These are phyloP conservation scores for Drosophila fungiperda DNA, from an alignment of 2,888 invertebrate genomes.

Conservation along the genomic window DNA sequence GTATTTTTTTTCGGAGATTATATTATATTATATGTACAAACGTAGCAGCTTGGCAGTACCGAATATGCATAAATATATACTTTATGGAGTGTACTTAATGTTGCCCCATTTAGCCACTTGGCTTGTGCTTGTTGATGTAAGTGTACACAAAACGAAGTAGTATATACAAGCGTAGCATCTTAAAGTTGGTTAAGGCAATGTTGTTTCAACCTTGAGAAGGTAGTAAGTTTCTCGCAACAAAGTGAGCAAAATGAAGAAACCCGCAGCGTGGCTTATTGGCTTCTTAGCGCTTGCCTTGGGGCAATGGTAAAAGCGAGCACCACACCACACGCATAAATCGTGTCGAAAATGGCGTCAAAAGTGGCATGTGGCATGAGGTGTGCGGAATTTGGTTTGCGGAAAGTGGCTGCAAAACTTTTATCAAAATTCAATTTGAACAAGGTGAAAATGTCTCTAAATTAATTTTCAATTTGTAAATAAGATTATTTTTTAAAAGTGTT, in stretches of 20 bases:
- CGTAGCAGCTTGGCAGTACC: background rate
- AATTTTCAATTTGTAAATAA: slow-evolving; percentile 50
- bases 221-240: slow-evolving; percentile 29
- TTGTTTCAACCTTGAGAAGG: slow-evolving; percentile 6
- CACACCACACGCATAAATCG: slow-evolving; percentile 45
- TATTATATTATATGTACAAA: background rate
- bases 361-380: slow-evolving; percentile 29
- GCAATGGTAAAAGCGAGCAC: slow-evolving; percentile 23
- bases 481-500: slow-evolving; percentile 21
- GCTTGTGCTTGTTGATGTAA: background rate
- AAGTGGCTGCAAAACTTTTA: slow-evolving; percentile 55
- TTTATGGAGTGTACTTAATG: background rate
- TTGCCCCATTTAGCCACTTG: background rate
- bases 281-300: slow-evolving; percentile 20
- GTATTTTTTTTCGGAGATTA: background rate
- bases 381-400: slow-evolving; percentile 4
- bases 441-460: slow-evolving; percentile 62
- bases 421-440: slow-evolving; percentile 65
- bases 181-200: slow-evolving; percentile 6
- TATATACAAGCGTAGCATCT: background rate
- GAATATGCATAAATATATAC: background rate
- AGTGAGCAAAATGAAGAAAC: slow-evolving; percentile 32
- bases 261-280: slow-evolving; percentile 44
- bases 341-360: slow-evolving; percentile 49
- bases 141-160: slow-evolving; percentile 8